Base-by-base conservation (phyloP, 2,888 invertebrate genomes). In the Monopis laevigella region DNA sequence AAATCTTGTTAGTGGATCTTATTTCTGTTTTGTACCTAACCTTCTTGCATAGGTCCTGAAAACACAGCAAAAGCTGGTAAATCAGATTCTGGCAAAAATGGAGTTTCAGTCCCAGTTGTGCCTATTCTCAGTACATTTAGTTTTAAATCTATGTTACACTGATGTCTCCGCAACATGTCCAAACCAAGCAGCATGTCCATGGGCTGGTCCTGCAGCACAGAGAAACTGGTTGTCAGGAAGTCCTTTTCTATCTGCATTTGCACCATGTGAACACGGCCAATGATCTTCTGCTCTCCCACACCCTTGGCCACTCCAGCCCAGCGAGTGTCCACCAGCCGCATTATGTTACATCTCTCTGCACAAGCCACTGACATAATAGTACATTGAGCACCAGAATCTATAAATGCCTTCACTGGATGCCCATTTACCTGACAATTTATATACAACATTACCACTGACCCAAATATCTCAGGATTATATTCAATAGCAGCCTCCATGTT, bases 401-500 rank as follows among this genome's bases (percentile, higher is more conserved):
- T 93, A 67, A 96, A 96, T 1, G 96, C 96, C 71, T 94, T 94
- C 0, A 96, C 92, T 1, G 90, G 90, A 35, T 88, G 86, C 8
- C 93, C 93, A 69, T 96, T 96, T 3, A 96, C 95, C 62, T 85
- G 87, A 64, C 95, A 93, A 64, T 94, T 89, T 41, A 96, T 92
- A 63, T 96, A 87, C 54, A 96, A 82, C 96, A 96, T 96, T 30
- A 89, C 88, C 27, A 40, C 94, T 11, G 91, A 90, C 32, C 93
- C 95, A 70, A 95, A 95, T 30, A 90, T 92, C 72, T 96, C 96
- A 0, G 96, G 96, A 70, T 93, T 92, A 61, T 91, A 92, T 61
- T 96, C 96, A 85, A 96, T 92, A 0, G 96, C 95, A 5, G 92
- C 91, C 60, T 94, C 92, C 93, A 96, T 94, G 59, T 93, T 94